A percentile compares a stretch with the other conserved stretches of the same genome.
Evolutionary conservation across 2,797 vertebrate genomes (phyloP).

Genomic region (Coregonus ussuriensis): DNA sequence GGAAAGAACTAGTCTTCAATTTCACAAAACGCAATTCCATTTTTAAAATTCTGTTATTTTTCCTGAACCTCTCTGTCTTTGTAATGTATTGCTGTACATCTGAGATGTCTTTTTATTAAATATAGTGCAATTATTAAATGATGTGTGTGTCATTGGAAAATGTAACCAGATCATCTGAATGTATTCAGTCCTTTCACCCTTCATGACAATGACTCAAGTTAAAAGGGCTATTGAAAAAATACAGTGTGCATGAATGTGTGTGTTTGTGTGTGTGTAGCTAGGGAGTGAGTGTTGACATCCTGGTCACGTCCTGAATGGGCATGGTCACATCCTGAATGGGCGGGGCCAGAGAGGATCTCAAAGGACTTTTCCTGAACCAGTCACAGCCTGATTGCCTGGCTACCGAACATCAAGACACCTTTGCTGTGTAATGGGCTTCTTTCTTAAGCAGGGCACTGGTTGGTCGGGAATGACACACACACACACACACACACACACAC

Average conservation of each 20-base stretch:
- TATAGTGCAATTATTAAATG: conserved; percentile 33
- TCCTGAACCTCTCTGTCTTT: conserved; percentile 13
- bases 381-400: conserved; percentile 38
- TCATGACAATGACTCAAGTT: not conserved
- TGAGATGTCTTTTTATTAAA: conserved; percentile 69
- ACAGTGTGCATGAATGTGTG: not conserved
- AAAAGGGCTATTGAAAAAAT: not conserved
- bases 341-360: conserved; percentile 11
- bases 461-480: conserved; percentile 24
- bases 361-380: conserved; percentile 34
- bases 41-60: conserved; percentile 28
- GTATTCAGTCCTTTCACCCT: not conserved
- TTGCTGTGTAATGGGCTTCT: conserved; percentile 25
- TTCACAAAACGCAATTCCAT: conserved; percentile 21
- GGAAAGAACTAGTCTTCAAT: conserved; percentile 41
- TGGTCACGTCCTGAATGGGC: conserved; percentile 44
- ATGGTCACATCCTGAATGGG: conserved; percentile 45
- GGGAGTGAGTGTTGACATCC: conserved; percentile 13
- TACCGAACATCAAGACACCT: conserved; percentile 33
- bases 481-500: too few species aligned
- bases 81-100: conserved; percentile 42
- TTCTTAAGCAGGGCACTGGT: conserved; percentile 11
- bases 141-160: not conserved
- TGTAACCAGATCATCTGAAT: not conserved
- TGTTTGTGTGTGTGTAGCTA: not conserved